Evolutionary conservation across 2,113 vertebrate genomes (phyloP).

Genomic region (Oreotrochilus melanogaster): DNA sequence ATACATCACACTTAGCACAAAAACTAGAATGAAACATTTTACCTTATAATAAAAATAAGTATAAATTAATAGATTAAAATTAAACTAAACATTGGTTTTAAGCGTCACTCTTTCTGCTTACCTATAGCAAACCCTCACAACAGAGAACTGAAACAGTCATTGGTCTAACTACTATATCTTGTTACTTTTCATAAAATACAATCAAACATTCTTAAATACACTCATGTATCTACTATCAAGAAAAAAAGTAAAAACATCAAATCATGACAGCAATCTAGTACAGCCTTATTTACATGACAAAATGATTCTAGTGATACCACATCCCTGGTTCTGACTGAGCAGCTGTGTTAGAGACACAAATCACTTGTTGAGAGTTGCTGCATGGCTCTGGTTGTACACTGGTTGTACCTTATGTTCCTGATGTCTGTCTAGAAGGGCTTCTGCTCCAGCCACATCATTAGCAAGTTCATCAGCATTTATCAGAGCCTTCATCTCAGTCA

Average conservation of each 20-base stretch:
- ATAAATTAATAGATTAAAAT: not conserved
- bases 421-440: slow-evolving; percentile 95
- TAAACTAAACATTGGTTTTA: not conserved
- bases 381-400: not conserved
- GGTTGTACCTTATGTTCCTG: slow-evolving; percentile 93
- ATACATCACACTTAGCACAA: not conserved
- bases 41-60: not conserved
- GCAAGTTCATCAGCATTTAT: slow-evolving; percentile 98
- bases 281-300: not conserved
- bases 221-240: not conserved
- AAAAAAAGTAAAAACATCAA: not conserved
- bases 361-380: not conserved
- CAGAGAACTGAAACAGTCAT: not conserved
- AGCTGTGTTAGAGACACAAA: not conserved
- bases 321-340: not conserved
- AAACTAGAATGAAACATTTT: not conserved
- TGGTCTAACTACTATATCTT: not conserved
- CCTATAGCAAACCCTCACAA: not conserved
- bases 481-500: slow-evolving; percentile 98
- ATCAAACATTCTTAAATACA: not conserved
- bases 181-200: not conserved
- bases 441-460: slow-evolving; percentile 96
- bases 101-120: not conserved
- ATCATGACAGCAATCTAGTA: not conserved
- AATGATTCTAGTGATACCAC: not conserved